Conservation (phyloP, 2,888 invertebrate species). For the Tortrix viridana region DNA sequence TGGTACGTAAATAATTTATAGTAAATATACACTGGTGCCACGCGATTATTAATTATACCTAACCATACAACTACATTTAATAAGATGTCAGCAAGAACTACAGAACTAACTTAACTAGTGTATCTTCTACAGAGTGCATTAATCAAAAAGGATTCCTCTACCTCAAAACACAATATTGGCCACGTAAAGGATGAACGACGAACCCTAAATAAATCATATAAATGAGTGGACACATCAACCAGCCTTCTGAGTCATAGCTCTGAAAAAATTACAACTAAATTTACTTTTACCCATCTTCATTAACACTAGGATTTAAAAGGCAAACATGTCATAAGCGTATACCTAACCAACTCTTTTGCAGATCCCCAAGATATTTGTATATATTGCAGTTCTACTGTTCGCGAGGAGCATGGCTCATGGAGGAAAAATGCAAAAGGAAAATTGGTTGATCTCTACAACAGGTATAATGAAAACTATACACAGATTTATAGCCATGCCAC, state of each 20-base stretch:
- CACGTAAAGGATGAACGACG: conserved; percentile 42
- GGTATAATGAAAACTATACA: conserved; percentile 23
- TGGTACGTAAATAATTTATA: conserved; percentile 21
- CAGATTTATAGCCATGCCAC: conserved; percentile 21
- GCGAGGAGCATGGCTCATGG: too few relatives aligned
- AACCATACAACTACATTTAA: conserved; percentile 31
- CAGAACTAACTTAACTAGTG: conserved; percentile 22
- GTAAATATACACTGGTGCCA: conserved; percentile 30
- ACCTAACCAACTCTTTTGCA: conserved; percentile 19
- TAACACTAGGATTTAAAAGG: conserved; percentile 62
- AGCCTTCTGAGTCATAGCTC: conserved; percentile 71
- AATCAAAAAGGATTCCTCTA: conserved; percentile 20
- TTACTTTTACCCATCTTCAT: conserved; percentile 41
- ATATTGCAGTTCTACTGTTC: background rate
- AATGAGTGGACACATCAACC: conserved; percentile 79
- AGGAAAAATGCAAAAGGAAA: conserved; percentile 18
- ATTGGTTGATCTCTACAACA: conserved; percentile 12
- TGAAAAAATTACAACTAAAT: conserved; percentile 62
- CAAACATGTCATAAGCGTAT: conserved; percentile 46
- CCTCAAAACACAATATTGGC: conserved; percentile 39
- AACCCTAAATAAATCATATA: conserved; percentile 57
- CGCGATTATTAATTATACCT: conserved; percentile 26
- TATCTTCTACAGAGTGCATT: conserved; percentile 29
- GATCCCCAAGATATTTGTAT: background rate
- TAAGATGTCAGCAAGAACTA: conserved; percentile 18